These are phyloP conservation scores for Leucozona laternaria DNA, from an alignment of 2,888 invertebrate genomes.

Conservation along the genomic window DNA sequence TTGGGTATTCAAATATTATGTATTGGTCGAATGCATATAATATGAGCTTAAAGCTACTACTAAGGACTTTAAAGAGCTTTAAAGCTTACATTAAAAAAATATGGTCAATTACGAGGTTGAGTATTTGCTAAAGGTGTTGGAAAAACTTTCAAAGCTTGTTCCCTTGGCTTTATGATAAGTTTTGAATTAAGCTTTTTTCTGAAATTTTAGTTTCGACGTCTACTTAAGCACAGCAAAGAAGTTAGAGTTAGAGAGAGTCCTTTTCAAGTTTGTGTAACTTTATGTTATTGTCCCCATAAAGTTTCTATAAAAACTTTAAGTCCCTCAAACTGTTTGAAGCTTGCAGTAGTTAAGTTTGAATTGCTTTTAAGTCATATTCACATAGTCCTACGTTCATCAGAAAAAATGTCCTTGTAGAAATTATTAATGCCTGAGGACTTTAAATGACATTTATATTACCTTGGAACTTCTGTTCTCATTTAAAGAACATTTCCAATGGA, in stretches of 20 bases:
- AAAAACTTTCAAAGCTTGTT: neutral
- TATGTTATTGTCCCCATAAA: neutral
- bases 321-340: neutral
- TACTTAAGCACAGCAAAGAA: too few species aligned
- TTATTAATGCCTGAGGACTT: neutral
- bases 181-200: neutral
- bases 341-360: too few species aligned
- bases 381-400: too few species aligned
- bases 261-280: too few species aligned
- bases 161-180: neutral
- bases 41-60: too few species aligned
- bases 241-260: too few species aligned
- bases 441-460: neutral
- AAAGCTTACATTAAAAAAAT: neutral
- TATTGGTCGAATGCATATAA: too few species aligned
- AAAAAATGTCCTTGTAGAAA: neutral
- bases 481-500: too few species aligned
- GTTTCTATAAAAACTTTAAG: neutral
- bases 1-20: too few species aligned
- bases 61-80: neutral
- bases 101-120: neutral
- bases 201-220: too few species aligned
- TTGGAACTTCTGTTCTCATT: too few species aligned
- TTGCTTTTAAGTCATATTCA: too few species aligned
- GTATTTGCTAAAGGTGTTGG: neutral